Evolutionary conservation across 2,113 vertebrate genomes (phyloP).

Genomic region (Haemorhous mexicanus): DNA sequence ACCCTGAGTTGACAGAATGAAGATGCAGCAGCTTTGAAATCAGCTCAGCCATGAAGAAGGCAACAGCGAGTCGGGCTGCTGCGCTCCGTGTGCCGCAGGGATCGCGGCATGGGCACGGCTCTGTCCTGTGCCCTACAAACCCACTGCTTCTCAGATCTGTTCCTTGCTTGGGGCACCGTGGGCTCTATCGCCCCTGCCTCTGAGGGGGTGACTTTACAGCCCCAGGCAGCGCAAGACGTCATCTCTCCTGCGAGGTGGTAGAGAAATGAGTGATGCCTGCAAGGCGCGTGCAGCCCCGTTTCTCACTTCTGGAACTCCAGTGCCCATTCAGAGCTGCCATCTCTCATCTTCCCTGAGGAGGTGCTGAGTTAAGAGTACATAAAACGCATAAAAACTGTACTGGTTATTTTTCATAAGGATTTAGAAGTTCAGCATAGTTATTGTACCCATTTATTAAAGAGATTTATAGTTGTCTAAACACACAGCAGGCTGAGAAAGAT

Average conservation of each 20-base stretch:
- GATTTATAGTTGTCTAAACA: neutral
- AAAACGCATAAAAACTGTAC: neutral
- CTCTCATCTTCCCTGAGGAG: neutral
- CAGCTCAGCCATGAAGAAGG: neutral
- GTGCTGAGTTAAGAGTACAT: neutral
- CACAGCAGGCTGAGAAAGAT: neutral
- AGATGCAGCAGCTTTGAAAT: neutral
- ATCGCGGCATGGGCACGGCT: neutral
- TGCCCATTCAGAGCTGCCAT: neutral
- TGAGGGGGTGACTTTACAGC: neutral
- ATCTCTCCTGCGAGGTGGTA: accelerated
- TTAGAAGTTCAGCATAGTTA: neutral
- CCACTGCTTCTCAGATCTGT: no score
- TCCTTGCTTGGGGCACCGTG: neutral
- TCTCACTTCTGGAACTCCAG: neutral
- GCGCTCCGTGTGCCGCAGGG: no score
- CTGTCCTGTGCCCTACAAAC: neutral
- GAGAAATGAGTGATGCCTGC: neutral
- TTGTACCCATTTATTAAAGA: neutral
- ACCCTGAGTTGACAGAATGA: neutral
- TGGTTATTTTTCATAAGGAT: neutral
- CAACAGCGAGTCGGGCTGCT: accelerated
- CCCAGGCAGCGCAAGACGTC: neutral
- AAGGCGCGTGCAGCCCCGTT: neutral
- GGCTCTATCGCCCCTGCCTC: neutral